Evolutionary conservation across 2,888 invertebrate genomes (phyloP).

Genomic region (Rhingia rostrata): DNA sequence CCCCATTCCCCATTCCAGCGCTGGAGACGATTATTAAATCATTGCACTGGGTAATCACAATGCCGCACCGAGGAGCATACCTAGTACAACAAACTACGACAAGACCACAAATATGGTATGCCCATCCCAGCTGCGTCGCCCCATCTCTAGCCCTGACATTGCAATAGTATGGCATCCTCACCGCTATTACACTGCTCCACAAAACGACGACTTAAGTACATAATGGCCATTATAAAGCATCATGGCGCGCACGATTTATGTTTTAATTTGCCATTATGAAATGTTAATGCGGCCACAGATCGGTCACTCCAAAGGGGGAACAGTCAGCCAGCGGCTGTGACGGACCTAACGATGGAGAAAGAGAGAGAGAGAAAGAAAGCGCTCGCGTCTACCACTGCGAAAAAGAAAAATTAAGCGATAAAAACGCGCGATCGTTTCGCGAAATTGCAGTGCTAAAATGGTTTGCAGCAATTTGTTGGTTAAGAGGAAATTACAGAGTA

Average conservation of each 20-base stretch:
- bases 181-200: constrained; percentile 53
- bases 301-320: constrained; percentile 58
- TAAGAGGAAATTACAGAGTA: constrained; percentile 71
- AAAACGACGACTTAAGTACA: constrained; percentile 75
- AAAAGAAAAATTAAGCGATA: constrained; percentile 75
- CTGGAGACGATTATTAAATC: constrained; percentile 70
- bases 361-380: not conserved
- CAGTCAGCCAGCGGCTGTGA: constrained; percentile 16
- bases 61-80: constrained; percentile 14
- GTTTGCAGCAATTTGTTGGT: constrained; percentile 75
- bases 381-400: constrained; percentile 53
- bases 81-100: constrained; percentile 41
- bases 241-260: constrained; percentile 75
- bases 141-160: not conserved
- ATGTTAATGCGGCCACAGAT: constrained; percentile 72
- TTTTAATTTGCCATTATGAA: constrained; percentile 75
- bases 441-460: constrained; percentile 75
- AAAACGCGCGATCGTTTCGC: constrained; percentile 74
- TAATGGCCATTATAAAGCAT: constrained; percentile 74
- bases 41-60: constrained; percentile 72
- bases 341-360: constrained; percentile 14
- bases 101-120: constrained; percentile 34
- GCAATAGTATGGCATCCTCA: not conserved
- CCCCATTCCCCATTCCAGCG: constrained; percentile 65
- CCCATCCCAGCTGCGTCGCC: not conserved